These are phyloP conservation scores for Columba livia DNA, from an alignment of 2,113 vertebrate species.

Conservation along the genomic window DNA sequence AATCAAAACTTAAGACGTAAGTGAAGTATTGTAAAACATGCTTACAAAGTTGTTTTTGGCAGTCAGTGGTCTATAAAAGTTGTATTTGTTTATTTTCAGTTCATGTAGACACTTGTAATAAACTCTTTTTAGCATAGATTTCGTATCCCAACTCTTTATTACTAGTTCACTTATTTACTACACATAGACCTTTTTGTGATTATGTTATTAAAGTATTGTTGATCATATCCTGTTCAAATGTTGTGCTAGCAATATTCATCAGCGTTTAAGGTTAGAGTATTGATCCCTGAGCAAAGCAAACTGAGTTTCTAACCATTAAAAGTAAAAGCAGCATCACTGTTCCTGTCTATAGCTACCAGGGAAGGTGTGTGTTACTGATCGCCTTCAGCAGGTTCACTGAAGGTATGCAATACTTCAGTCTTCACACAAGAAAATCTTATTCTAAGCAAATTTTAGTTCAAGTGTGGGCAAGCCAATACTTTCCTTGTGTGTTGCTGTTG, in stretches of 20 bases:
- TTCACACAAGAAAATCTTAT: neutral
- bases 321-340: neutral
- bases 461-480: accelerated
- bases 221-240: neutral
- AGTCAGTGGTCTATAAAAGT: neutral
- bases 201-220: neutral
- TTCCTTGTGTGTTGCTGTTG: neutral
- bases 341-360: neutral
- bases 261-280: neutral
- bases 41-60: neutral
- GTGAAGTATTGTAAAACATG: neutral
- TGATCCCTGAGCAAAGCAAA: neutral
- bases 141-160: neutral
- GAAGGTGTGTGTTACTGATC: neutral
- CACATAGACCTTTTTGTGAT: neutral
- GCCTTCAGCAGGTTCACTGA: neutral
- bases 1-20: neutral
- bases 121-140: neutral
- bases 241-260: neutral
- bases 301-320: neutral
- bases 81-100: neutral
- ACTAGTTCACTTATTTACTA: neutral
- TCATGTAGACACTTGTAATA: neutral
- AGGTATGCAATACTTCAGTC: neutral
- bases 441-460: neutral